A percentile compares a stretch with the other conserved stretches of the same genome.
Conservation (phyloP, 2,113 vertebrate species). For the Phrynosoma blainvillii region DNA sequence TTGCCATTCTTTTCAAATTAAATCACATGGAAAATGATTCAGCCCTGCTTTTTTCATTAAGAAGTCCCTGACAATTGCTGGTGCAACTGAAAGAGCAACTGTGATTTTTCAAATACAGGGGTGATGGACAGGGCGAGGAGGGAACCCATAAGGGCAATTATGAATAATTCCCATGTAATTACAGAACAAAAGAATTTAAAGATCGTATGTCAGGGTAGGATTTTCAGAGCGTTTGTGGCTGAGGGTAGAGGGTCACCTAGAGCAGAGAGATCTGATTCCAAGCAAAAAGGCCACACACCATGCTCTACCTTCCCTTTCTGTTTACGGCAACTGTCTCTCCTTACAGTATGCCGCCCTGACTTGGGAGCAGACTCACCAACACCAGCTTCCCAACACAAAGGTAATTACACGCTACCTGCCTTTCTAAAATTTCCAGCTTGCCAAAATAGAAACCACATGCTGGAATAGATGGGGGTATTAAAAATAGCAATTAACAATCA, state of each 20-base stretch:
- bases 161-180: slow-evolving; percentile 68
- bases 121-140: slow-evolving; percentile 45
- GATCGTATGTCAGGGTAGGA: slow-evolving; percentile 63
- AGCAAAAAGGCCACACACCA: slow-evolving; percentile 81
- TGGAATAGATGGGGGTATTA: slow-evolving; percentile 77
- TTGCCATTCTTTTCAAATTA: slow-evolving; percentile 40
- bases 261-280: slow-evolving; percentile 81
- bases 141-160: slow-evolving; percentile 65
- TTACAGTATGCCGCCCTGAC: slow-evolving; percentile 80
- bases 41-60: slow-evolving; percentile 21
- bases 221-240: slow-evolving; percentile 39
- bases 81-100: slow-evolving; percentile 65
- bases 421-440: slow-evolving; percentile 82
- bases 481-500: slow-evolving; percentile 80
- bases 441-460: slow-evolving; percentile 99
- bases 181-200: slow-evolving; percentile 73
- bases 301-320: slow-evolving; percentile 74
- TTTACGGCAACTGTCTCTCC: slow-evolving; percentile 88
- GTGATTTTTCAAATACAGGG: slow-evolving; percentile 50
- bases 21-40: slow-evolving; percentile 46
- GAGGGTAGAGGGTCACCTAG: slow-evolving; percentile 75
- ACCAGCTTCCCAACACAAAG: slow-evolving; percentile 76
- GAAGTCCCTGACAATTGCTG: slow-evolving; percentile 57
- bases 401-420: slow-evolving; percentile 84
- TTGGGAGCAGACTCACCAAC: slow-evolving; percentile 79